Evolutionary conservation across 2,888 invertebrate species (phyloP).

Genomic region (Ashinkailepas kermadecensis): DNA sequence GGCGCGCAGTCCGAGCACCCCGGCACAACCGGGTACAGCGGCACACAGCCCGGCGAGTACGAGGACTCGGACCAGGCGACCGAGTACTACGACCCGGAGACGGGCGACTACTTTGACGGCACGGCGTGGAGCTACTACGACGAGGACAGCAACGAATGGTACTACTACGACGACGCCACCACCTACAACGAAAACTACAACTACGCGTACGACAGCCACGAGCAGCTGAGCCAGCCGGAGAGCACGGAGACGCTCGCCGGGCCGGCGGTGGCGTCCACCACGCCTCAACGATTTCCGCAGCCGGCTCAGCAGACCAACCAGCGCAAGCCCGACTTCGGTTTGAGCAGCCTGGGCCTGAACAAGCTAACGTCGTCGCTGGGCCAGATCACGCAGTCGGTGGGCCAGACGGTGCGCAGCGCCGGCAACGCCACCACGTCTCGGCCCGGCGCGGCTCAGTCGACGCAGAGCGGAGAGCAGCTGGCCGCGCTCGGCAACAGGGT

Average conservation of each 20-base stretch:
- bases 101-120: slow-evolving; percentile 24
- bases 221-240: slow-evolving; percentile 37
- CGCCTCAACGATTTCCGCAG: background rate
- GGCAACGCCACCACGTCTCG: background rate
- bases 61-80: slow-evolving; percentile 34
- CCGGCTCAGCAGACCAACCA: background rate
- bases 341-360: slow-evolving; percentile 1
- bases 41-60: slow-evolving; percentile 40
- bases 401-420: background rate
- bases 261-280: background rate
- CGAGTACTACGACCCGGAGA: slow-evolving; percentile 18
- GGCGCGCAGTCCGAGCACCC: slow-evolving; percentile 45
- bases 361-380: slow-evolving; percentile 19
- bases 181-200: slow-evolving; percentile 27
- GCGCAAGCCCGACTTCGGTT: background rate
- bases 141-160: slow-evolving; percentile 36
- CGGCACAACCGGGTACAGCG: no score
- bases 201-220: slow-evolving; percentile 6
- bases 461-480: background rate
- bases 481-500: slow-evolving; percentile 17
- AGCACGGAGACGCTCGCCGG: slow-evolving; percentile 9
- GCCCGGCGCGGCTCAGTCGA: background rate
- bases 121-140: slow-evolving; percentile 27
- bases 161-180: slow-evolving; percentile 29
- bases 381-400: slow-evolving; percentile 1